Evolutionary conservation across 2,113 vertebrate species (phyloP).

Genomic region (Protobothrops mucrosquamatus): DNA sequence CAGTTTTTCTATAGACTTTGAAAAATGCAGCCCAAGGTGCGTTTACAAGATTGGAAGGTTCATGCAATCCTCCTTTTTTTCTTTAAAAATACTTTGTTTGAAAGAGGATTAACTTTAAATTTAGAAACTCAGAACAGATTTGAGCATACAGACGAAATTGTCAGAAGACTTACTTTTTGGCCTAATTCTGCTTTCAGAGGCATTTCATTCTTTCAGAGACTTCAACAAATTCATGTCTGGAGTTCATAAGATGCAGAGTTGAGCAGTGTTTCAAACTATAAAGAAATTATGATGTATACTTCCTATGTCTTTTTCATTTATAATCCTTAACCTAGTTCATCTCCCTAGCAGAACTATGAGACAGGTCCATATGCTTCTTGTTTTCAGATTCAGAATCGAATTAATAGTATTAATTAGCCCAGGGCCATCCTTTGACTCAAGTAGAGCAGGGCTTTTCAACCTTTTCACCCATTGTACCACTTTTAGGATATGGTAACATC

Average conservation of each 20-base stretch:
- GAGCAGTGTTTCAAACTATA: neutral
- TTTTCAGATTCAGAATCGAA: neutral
- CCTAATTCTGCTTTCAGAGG: neutral
- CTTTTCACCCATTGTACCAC: too few relatives aligned
- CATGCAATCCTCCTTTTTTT: slow-evolving; percentile 6
- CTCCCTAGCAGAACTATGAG: neutral
- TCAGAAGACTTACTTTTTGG: neutral
- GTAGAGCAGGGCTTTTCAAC: neutral
- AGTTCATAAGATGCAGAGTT: neutral
- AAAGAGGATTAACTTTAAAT: slow-evolving; percentile 25
- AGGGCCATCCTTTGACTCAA: neutral
- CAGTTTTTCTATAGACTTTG: slow-evolving; percentile 1
- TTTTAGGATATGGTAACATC: too few relatives aligned
- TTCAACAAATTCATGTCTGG: neutral
- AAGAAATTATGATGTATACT: neutral
- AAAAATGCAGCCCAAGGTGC: neutral
- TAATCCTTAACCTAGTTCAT: neutral
- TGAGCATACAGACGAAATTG: neutral
- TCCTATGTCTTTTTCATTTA: neutral
- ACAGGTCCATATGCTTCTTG: neutral
- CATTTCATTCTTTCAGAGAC: neutral
- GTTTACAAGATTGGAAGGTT: slow-evolving; percentile 1
- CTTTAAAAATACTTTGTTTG: neutral
- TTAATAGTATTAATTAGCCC: neutral
- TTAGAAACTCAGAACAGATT: slow-evolving; percentile 1